Evolutionary conservation across 2,113 vertebrate species (phyloP).

Genomic region (Meriones unguiculatus): DNA sequence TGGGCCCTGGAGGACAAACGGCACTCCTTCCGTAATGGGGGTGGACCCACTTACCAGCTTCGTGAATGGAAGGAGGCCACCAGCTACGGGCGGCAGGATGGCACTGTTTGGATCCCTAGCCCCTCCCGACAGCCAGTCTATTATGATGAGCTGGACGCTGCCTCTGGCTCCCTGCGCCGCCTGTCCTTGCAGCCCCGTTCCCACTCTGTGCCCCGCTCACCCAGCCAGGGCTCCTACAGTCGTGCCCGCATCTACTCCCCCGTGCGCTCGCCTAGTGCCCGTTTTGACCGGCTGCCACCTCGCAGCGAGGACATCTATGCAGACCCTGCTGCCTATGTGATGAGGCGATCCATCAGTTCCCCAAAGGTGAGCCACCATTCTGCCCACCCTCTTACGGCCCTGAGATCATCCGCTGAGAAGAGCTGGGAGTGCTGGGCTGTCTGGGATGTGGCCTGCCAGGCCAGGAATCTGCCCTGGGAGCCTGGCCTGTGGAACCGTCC

Average conservation of each 20-base stretch:
- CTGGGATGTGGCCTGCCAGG: neutral
- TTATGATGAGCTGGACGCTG: conserved; percentile 88
- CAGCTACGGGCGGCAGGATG: conserved; percentile 82
- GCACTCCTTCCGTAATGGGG: conserved; percentile 91
- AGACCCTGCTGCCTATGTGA: conserved; percentile 90
- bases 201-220: conserved; percentile 95
- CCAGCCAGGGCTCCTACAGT: conserved; percentile 92
- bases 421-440: neutral
- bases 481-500: neutral
- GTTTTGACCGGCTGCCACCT: conserved; percentile 89
- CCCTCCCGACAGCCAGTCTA: conserved; percentile 83
- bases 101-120: conserved; percentile 84
- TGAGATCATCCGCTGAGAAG: neutral
- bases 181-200: conserved; percentile 96
- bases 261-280: conserved; percentile 91
- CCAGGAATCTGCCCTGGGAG: neutral
- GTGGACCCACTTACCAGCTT: conserved; percentile 85
- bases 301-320: conserved; percentile 91
- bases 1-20: conserved; percentile 93
- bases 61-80: conserved; percentile 87
- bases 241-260: conserved; percentile 92
- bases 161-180: conserved; percentile 90
- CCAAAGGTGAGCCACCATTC: conserved; percentile 90
- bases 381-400: neutral
- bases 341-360: conserved; percentile 95